Base-by-base conservation (phyloP, 2,113 vertebrate genomes). In the Podocnemis expansa region DNA sequence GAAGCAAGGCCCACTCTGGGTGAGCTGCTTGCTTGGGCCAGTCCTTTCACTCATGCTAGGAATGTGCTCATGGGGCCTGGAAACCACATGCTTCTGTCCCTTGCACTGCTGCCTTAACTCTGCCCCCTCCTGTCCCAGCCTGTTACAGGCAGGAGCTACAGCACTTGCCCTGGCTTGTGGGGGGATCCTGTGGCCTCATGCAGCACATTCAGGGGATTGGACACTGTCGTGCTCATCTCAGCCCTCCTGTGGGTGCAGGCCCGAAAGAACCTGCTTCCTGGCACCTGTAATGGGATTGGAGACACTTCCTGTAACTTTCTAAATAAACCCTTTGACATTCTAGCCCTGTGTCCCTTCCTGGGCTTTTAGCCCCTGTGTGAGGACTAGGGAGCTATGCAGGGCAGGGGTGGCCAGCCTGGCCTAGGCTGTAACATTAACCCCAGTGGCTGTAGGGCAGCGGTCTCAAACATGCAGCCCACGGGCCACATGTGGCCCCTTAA, bases 321-420 rank as follows among this genome's bases (percentile, higher is more conserved):
- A 96, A 96, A 92, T 97, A 97, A 97, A 97, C 80, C 95, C 87
- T 91, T 89, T 78, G 88, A 95, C 95, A 92, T 96, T 96, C 94
- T 93, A 90, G n/a, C 54, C 70, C 38, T 1, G 0, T 0, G 0
- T 10, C 43, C 58, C 31, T 45, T 5, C 51, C 47, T 8, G 43
- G 29, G 4, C 6, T 5, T 21, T 27, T 41, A 45, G 38, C 73
- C 41, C 73, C 19, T 52, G 13, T 10, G 10, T 47, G 47, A 47
- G 47, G 47, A 10, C n/a, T 12, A 5, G 13, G 51, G 51, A 16
- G 17, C 11, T 13, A 51, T 47, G 51, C 51, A 51, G 51, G 51
- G 14, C 51, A 52, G 51, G 51, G 4, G 17, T 3, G 14, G 14
- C 51, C 13, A 14, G 51, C 16, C 17, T n/a, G 34, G 2, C 34